Conservation (phyloP, 1,140 invertebrate genomes). For the Neodiprion virginianus region DNA sequence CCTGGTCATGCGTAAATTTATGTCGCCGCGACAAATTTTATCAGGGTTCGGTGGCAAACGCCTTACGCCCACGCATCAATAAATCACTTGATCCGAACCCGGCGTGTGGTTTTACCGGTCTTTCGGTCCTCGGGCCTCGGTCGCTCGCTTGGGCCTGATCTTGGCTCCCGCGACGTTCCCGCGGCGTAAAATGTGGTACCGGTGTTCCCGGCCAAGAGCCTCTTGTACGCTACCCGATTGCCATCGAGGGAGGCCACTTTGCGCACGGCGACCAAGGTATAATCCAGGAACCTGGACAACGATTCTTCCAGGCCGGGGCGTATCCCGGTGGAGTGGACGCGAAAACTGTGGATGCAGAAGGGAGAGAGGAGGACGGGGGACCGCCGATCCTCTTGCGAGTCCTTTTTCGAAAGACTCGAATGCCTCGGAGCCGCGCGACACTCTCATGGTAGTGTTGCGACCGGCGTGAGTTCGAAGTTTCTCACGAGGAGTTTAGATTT, state of each 20-base stretch:
- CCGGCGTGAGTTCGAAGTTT: background rate
- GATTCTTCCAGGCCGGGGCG: background rate
- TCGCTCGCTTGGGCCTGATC: background rate
- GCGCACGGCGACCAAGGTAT: no score
- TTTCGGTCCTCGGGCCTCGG: background rate
- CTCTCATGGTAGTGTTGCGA: background rate
- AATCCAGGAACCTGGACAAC: background rate
- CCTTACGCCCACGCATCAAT: conserved; percentile 51
- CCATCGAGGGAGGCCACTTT: background rate
- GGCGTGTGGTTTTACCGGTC: conserved; percentile 4
- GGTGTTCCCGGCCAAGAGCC: conserved; percentile 17
- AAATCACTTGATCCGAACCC: background rate
- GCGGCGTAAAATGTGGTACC: conserved; percentile 6
- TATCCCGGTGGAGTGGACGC: background rate
- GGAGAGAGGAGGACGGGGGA: background rate
- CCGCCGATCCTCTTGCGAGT: background rate
- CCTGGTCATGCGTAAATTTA: conserved; percentile 56
- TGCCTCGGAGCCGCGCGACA: background rate
- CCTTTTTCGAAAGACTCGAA: background rate
- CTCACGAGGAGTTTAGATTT: background rate
- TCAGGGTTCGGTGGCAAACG: conserved; percentile 61
- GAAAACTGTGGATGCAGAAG: no score
- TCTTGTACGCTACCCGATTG: background rate
- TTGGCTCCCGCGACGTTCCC: background rate
- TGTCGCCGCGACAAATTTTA: conserved; percentile 61